These are phyloP conservation scores for Nyctibius grandis DNA, from an alignment of 2,797 vertebrate species.

Conservation along the genomic window DNA sequence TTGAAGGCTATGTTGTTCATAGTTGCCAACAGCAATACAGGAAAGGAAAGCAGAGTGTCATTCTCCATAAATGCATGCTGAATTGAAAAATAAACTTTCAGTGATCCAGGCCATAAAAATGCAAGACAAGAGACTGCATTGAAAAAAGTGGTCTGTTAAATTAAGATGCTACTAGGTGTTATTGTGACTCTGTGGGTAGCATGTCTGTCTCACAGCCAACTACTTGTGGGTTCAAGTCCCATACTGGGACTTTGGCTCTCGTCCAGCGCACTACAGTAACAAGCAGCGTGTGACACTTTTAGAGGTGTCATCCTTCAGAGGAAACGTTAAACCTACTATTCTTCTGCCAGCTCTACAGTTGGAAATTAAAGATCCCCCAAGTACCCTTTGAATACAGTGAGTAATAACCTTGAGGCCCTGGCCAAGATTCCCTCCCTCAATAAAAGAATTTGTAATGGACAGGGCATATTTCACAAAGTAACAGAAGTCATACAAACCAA, in stretches of 20 bases:
- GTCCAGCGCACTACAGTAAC: constrained; percentile 36
- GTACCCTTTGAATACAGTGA: constrained; percentile 33
- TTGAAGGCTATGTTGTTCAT: not conserved
- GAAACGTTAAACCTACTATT: constrained; percentile 41
- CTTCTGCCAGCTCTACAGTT: constrained; percentile 52
- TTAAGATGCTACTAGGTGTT: constrained; percentile 60
- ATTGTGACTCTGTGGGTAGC: constrained; percentile 52
- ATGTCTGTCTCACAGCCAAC: constrained; percentile 52
- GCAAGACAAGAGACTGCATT: not conserved
- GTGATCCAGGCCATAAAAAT: constrained; percentile 1
- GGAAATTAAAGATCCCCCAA: constrained; percentile 55
- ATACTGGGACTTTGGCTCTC: constrained; percentile 48
- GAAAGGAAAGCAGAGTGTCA: not conserved
- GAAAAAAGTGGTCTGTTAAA: constrained; percentile 41
- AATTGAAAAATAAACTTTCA: constrained; percentile 25
- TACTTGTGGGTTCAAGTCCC: constrained; percentile 57
- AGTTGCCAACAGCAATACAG: not conserved
- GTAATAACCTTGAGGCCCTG: constrained; percentile 26
- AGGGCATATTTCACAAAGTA: constrained; percentile 8
- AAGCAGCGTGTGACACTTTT: constrained; percentile 44
- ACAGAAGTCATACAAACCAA: constrained; percentile 14
- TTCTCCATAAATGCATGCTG: not conserved
- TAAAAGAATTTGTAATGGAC: not conserved
- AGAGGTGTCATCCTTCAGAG: constrained; percentile 56
- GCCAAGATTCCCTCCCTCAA: constrained; percentile 12